phyloP scores from a whole-genome alignment of 2,888 invertebrate genomes.

The Oligia strigilis region DNA sequence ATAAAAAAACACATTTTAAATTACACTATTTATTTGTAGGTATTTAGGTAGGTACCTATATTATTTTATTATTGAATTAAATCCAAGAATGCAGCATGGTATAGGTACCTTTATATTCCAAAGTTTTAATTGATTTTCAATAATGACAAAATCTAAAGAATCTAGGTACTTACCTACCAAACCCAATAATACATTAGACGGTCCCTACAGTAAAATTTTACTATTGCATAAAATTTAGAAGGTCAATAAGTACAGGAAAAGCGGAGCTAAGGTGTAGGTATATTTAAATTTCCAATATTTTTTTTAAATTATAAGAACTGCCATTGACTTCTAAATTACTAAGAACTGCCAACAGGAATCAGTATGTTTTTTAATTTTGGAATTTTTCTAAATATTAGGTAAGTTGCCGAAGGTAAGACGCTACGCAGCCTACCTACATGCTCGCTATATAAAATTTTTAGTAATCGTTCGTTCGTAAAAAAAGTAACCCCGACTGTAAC shows the following conservation, averaged over 20 bases:
- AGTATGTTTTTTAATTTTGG: not conserved
- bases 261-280: not conserved
- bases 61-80: not conserved
- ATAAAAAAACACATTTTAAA: not conserved
- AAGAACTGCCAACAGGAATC: not conserved
- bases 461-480: not conserved
- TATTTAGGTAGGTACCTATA: not conserved
- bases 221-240: not conserved
- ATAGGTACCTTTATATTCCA: no score
- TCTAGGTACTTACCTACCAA: not conserved
- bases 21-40: not conserved
- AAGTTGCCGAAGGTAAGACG: not conserved
- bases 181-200: not conserved
- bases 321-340: no score
- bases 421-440: conserved; percentile 37
- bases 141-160: not conserved
- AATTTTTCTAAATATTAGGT: not conserved
- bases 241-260: not conserved
- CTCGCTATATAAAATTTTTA: not conserved
- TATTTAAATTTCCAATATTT: not conserved
- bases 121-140: not conserved
- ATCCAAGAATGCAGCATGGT: not conserved
- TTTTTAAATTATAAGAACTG: no score
- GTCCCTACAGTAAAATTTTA: not conserved
- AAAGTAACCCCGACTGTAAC: conserved; percentile 19